phyloP scores from a whole-genome alignment of 2,797 vertebrate species.

The Pogonophryne albipinna region DNA sequence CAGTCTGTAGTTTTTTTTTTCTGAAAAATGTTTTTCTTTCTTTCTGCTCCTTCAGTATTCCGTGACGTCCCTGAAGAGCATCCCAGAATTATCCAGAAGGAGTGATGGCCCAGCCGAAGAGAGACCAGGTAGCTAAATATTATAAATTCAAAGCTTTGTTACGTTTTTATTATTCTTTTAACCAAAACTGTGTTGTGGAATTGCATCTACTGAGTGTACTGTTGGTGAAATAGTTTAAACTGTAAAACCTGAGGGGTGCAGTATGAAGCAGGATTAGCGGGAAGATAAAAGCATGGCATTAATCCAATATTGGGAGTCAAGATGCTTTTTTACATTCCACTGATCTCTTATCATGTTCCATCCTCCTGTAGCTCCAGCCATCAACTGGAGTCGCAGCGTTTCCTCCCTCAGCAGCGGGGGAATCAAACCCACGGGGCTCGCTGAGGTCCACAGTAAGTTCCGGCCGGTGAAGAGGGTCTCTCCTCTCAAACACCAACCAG shows the following conservation, averaged over 20 bases:
- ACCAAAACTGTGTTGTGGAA: too few species aligned
- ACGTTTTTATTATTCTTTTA: too few species aligned
- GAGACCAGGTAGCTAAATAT: conserved; percentile 86
- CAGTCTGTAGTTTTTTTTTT: too few species aligned
- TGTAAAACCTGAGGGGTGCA: too few species aligned
- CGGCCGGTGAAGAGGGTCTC: conserved; percentile 97
- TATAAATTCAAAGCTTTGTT: background rate
- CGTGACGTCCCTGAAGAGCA: conserved; percentile 94
- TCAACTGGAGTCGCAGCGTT: conserved; percentile 91
- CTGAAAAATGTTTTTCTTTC: background rate
- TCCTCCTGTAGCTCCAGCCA: conserved; percentile 87
- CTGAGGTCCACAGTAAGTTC: conserved; percentile 96
- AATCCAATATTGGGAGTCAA: too few species aligned
- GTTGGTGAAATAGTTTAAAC: too few species aligned
- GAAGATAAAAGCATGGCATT: too few species aligned
- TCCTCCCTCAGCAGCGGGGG: conserved; percentile 87
- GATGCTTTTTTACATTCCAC: too few species aligned
- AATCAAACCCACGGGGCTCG: conserved; percentile 92
- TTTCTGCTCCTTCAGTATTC: conserved; percentile 86
- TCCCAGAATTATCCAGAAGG: conserved; percentile 94
- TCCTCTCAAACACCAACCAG: conserved; percentile 96
- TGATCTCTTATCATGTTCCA: background rate
- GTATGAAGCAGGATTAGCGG: too few species aligned
- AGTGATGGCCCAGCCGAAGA: conserved; percentile 92
- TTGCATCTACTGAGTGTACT: too few species aligned